Evolutionary conservation across 2,888 invertebrate genomes (phyloP).

Genomic region (Ashinkailepas kermadecensis): DNA sequence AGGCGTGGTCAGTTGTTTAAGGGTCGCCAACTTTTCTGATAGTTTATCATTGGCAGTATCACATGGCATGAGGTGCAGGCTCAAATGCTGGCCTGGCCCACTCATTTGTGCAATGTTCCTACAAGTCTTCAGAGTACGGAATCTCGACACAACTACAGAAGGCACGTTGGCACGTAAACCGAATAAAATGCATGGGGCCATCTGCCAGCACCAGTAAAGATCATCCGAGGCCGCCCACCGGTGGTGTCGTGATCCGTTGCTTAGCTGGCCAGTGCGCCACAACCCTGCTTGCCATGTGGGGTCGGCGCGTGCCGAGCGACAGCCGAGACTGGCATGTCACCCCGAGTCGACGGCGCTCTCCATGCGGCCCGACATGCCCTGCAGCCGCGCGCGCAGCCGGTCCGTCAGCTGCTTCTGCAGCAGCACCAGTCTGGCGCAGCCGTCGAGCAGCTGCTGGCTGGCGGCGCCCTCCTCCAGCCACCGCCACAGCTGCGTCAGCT

Average conservation of each 20-base stretch:
- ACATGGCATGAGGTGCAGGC: no score
- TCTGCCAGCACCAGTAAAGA: background rate
- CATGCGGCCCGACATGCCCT: background rate
- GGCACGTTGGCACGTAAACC: background rate
- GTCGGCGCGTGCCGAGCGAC: background rate
- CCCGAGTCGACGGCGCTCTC: background rate
- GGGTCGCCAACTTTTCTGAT: no score
- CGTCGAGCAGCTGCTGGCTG: background rate
- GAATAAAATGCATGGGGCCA: background rate
- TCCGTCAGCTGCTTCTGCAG: background rate
- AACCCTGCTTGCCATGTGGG: background rate
- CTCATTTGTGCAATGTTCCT: no score
- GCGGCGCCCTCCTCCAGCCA: background rate
- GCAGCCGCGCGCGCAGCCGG: background rate
- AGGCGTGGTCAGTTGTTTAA: no score
- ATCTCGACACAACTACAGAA: no score
- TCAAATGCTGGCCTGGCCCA: no score
- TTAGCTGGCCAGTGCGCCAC: background rate
- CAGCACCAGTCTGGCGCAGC: slow-evolving; percentile 9
- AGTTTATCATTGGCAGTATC: no score
- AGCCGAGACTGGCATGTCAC: background rate
- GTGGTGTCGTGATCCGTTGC: background rate
- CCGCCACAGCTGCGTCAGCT: background rate
- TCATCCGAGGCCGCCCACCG: background rate
- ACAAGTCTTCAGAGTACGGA: no score